Evolutionary conservation across 2,888 invertebrate species (phyloP).

Genomic region (Campaea margaritaria): DNA sequence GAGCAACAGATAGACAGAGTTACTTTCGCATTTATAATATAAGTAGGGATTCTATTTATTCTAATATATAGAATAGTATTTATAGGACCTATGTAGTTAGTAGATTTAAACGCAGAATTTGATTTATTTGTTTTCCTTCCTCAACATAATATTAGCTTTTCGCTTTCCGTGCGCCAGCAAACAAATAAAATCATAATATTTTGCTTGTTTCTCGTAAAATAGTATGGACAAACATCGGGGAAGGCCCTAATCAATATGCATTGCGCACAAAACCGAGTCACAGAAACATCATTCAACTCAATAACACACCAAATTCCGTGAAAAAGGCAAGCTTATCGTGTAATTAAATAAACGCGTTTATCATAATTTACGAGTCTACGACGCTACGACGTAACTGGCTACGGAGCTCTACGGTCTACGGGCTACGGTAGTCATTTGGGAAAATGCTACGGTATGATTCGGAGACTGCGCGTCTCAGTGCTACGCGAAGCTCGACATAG

Average conservation of each 20-base stretch:
- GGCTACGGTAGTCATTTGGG: conserved; percentile 54
- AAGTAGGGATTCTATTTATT: too few relatives aligned
- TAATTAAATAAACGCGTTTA: conserved; percentile 62
- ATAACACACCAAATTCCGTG: conserved; percentile 8
- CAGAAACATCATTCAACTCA: conserved; percentile 7
- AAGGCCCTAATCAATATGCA: neutral
- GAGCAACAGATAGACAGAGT: too few relatives aligned
- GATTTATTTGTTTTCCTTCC: too few relatives aligned
- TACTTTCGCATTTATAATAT: too few relatives aligned
- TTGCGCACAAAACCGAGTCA: conserved; percentile 7
- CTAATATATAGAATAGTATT: too few relatives aligned
- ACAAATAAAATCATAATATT: too few relatives aligned
- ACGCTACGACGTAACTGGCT: conserved; percentile 50
- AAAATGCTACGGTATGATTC: conserved; percentile 60
- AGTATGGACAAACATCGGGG: neutral
- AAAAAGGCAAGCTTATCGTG: conserved; percentile 35
- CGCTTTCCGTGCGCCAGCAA: too few relatives aligned
- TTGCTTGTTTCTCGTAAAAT: neutral
- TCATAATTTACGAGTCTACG: conserved; percentile 50
- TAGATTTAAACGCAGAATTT: too few relatives aligned
- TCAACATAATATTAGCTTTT: too few relatives aligned
- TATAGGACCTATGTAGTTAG: too few relatives aligned
- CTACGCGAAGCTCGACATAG: conserved; percentile 57
- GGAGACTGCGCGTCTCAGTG: conserved; percentile 81
- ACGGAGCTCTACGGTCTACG: conserved; percentile 34